A percentile compares a stretch with the other conserved stretches of the same genome.
phyloP scores from a whole-genome alignment of 2,888 invertebrate genomes.

The Molanna angustata region DNA sequence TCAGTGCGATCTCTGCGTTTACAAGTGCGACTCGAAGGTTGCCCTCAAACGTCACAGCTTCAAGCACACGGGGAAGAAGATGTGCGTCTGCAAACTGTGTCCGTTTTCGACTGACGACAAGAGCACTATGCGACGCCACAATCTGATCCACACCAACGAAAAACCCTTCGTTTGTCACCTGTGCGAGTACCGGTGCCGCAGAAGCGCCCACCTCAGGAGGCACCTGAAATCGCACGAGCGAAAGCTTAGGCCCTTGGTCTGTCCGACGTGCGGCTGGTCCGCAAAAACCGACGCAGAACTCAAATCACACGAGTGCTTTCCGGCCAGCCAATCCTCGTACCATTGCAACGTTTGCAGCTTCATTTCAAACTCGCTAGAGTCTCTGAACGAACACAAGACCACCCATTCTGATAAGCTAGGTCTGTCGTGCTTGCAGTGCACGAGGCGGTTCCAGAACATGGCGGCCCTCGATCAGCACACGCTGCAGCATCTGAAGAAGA shows the following conservation, averaged over 20 bases:
- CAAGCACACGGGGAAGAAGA: conserved; percentile 10
- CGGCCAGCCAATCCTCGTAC: background rate
- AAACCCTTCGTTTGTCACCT: conserved; percentile 14
- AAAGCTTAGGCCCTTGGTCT: conserved; percentile 13
- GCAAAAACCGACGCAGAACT: background rate
- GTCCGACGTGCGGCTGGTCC: conserved; percentile 8
- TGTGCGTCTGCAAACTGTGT: conserved; percentile 12
- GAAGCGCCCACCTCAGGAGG: conserved; percentile 11
- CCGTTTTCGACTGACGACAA: conserved; percentile 9
- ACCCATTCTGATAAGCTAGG: conserved; percentile 1
- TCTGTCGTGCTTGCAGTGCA: conserved; percentile 5
- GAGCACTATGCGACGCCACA: conserved; percentile 11
- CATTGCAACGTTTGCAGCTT: conserved; percentile 15
- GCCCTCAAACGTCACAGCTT: conserved; percentile 6
- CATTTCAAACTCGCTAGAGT: background rate
- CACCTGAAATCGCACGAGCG: conserved; percentile 16
- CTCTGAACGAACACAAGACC: conserved; percentile 10
- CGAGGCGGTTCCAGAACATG: background rate
- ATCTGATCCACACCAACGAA: conserved; percentile 14
- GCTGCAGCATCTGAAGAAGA: conserved; percentile 9
- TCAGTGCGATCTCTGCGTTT: conserved; percentile 6
- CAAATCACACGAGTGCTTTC: conserved; percentile 2
- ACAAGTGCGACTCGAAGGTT: conserved; percentile 1
- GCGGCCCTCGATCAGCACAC: conserved; percentile 5
- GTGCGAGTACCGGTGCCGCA: conserved; percentile 15